Percentiles rank a stretch among this genome's conserved stretches.
These are phyloP conservation scores for Mastomys natalensis DNA, from an alignment of 2,113 vertebrate species.

Conservation along the genomic window DNA sequence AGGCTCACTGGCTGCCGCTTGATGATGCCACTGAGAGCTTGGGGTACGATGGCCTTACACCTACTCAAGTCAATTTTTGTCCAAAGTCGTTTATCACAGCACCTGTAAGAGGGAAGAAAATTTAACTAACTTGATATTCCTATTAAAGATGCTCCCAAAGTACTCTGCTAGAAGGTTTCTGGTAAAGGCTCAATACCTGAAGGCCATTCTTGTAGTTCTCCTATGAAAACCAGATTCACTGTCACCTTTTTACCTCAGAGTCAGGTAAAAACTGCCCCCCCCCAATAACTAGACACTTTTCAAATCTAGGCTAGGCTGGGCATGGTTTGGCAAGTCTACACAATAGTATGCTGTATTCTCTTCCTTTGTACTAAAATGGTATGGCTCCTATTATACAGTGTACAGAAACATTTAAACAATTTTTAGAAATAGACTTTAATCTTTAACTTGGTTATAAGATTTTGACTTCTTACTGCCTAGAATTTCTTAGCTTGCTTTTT, in stretches of 20 bases:
- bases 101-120: conserved; percentile 88
- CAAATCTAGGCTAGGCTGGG: background rate
- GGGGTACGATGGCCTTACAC: conserved; percentile 95
- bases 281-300: background rate
- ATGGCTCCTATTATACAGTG: background rate
- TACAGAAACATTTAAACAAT: background rate
- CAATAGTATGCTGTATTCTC: background rate
- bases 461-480: conserved; percentile 15
- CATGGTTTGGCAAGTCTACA: background rate
- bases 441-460: background rate
- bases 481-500: background rate
- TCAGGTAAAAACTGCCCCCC: background rate
- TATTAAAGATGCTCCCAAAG: background rate
- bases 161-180: conserved; percentile 24
- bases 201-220: background rate
- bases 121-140: background rate
- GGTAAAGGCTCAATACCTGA: background rate
- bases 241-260: background rate
- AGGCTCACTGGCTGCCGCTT: conserved; percentile 96
- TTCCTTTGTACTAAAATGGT: conserved; percentile 1
- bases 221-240: background rate
- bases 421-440: background rate
- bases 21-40: conserved; percentile 97
- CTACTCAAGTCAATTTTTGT: conserved; percentile 96
- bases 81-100: conserved; percentile 98